Base-by-base conservation (phyloP, 1,140 invertebrate species). In the Gryon sp. region DNA sequence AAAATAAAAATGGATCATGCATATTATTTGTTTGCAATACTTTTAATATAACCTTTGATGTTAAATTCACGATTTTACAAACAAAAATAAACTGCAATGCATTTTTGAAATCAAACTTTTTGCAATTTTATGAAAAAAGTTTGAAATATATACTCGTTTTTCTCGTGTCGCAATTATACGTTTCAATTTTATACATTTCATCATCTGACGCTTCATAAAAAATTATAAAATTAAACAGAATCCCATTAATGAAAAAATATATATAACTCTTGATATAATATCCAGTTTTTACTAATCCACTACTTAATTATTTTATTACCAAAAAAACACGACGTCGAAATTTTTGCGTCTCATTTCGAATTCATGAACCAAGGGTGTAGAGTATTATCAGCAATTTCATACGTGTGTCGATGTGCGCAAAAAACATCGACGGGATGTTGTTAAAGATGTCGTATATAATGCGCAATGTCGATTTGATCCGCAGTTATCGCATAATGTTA, bases 401-500 rank as follows among this genome's bases (percentile, higher is more conserved):
- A 76, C 57, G 59, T 63, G 62, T 32, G 55, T n/a, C 53, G 24
- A 60, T 62, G 14, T 26, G 68, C 18, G 34, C 52, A 70, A 69
- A 76, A 70, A 76, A 43, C n/a, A 34, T 5, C 5, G 43, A 26
- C 40, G 74, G 59, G 57, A 40, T 76, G 15, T n/a, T n/a, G 50
- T 70, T 41, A 70, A 63, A 69, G 40, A 59, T 41, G 43, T 8
- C 59, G 74, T 66, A 59, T 76, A 76, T 76, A 76, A 66, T 69
- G 43, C 59, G 52, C 66, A 60, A 76, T 59, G 66, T 76, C 74
- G 66, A 70, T 76, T 76, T 76, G 69, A 76, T 76, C 74, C 74
- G 74, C 52, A 76, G 74, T 70, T 76, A 76, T 70, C 74, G 74
- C 74, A 76, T 70, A 76, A 75, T 66, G 65, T 78, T 74, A 69